Percentiles rank a stretch among this genome's conserved stretches.
These are phyloP conservation scores for Cepaea hortensis DNA, from an alignment of 2,888 invertebrate species.

Conservation along the genomic window DNA sequence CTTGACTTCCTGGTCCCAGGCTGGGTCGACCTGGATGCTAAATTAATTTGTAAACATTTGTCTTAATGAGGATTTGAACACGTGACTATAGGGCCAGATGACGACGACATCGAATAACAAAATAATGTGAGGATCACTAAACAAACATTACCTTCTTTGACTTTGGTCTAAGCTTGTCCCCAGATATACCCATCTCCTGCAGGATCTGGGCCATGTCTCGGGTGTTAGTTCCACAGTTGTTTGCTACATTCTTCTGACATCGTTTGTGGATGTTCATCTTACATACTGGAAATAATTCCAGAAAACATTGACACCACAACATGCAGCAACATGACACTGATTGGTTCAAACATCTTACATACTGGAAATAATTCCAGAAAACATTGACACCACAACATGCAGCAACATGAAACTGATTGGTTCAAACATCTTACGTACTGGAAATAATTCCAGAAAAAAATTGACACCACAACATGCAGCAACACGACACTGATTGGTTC, in stretches of 20 bases:
- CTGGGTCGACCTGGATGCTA: no score
- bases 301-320: neutral
- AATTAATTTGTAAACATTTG: no score
- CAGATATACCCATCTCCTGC: constrained; percentile 88
- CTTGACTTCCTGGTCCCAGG: no score
- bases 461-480: neutral
- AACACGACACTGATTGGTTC: constrained; percentile 78
- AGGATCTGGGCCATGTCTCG: constrained; percentile 96
- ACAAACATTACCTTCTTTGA: constrained; percentile 63
- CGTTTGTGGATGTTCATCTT: constrained; percentile 98
- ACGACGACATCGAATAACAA: no score
- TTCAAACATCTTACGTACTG: constrained; percentile 81
- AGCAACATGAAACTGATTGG: constrained; percentile 78
- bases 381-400: neutral
- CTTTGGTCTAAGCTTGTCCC: constrained; percentile 65
- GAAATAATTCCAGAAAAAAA: constrained; percentile 41
- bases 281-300: constrained; percentile 83
- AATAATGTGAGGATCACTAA: no score
- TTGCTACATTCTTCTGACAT: constrained; percentile 98
- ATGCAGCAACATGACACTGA: neutral
- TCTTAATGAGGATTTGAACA: no score
- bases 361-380: constrained; percentile 79
- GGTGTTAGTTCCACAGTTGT: constrained; percentile 98
- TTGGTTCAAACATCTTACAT: no score
- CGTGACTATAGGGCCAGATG: no score